Evolutionary conservation across 2,888 invertebrate genomes (phyloP).

Genomic region (Amorpha juglandis): DNA sequence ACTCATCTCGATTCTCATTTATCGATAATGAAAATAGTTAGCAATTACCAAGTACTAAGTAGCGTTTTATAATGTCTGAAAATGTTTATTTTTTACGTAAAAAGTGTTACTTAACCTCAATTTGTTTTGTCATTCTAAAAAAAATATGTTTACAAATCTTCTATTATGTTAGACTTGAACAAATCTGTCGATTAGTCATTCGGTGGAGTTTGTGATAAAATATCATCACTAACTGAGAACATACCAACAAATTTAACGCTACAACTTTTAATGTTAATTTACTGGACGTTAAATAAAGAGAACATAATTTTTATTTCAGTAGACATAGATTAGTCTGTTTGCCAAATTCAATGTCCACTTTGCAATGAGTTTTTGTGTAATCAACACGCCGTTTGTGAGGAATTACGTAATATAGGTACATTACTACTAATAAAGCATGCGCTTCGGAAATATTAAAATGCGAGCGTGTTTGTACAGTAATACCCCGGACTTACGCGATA

Average conservation of each 20-base stretch:
- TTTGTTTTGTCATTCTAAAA: too few relatives aligned
- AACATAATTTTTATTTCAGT: background rate
- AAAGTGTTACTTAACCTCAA: too few relatives aligned
- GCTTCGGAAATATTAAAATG: too few relatives aligned
- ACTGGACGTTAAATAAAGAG: background rate
- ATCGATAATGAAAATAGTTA: background rate
- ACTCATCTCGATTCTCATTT: background rate
- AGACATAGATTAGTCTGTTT: background rate
- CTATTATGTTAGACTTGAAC: too few relatives aligned
- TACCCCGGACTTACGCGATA: too few relatives aligned
- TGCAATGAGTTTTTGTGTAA: background rate
- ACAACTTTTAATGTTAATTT: constrained; percentile 8
- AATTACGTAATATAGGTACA: background rate
- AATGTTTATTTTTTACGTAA: too few relatives aligned
- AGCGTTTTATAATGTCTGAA: background rate
- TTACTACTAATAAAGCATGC: too few relatives aligned
- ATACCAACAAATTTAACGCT: background rate
- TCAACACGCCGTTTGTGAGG: background rate
- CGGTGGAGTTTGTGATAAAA: background rate
- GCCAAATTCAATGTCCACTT: background rate
- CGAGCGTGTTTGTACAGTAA: too few relatives aligned
- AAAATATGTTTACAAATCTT: too few relatives aligned
- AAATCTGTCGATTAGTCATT: too few relatives aligned
- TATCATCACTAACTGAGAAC: background rate
- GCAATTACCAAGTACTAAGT: background rate